Evolutionary conservation across 2,888 invertebrate species (phyloP), one percentile per base, ranked within the genome.

Genomic region (Mythimna impura): DNA sequence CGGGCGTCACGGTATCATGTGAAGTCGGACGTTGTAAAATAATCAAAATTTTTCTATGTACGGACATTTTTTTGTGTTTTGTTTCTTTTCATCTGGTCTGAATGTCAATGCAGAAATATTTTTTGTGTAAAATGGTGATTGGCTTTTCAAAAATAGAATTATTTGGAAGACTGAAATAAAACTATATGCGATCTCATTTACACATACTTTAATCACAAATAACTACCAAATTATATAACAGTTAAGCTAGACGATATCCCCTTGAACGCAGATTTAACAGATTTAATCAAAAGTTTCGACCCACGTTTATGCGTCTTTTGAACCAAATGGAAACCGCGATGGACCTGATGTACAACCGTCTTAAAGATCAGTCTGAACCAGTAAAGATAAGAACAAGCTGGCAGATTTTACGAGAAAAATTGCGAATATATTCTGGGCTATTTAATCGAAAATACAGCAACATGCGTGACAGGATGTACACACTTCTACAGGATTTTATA

Each of bases 11-110:
- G 70, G 79, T 64, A 61, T 71, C 74, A 78, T 65, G 67, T 55
- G 71, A 77, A 82, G 14, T 75, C 66, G 73, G 84, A 73, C 66
- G 62, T 72, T 79, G 67, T 68, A 40, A 69, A 76, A 78, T 73
- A 82, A 74, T 76, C 79, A 73, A 83, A 77, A 72, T 81, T 60
- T 71, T 74, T 69, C 73, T 73, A 83, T 74, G 55, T 62, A 34
- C 58, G 61, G 40, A 66, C 68, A 61, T 70, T 76, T 25, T 65
- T 71, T 73, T 73, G 43, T 64, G 54, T 73, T 79, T 71, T 69
- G 66, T 78, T 71, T 57, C 40, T 72, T 63, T 79, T 66, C 64
- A 80, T 55, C 61, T 58, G 17, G 55, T 36, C 50, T n/a, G n/a
- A n/a, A 58, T 52, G 30, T 22, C 52, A 72, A 47, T n/a, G 4